Percentiles rank a stretch among this genome's conserved stretches.
phyloP scores from a whole-genome alignment of 2,888 invertebrate genomes.

The Lymantria dispar region DNA sequence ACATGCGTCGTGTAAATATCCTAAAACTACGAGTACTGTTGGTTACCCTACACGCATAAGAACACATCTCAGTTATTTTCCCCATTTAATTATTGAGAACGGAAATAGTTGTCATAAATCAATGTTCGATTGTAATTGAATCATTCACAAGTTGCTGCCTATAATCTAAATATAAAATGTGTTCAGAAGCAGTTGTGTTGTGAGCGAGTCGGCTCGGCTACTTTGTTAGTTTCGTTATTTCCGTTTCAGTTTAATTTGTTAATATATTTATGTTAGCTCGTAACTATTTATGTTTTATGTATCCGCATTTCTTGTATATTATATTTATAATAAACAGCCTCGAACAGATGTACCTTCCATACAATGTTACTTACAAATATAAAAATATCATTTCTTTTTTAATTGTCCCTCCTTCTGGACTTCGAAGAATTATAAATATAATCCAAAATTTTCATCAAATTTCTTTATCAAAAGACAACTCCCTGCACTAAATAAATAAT shows the following conservation, averaged over 20 bases:
- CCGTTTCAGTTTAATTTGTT: conserved; percentile 13
- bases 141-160: conserved; percentile 24
- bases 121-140: conserved; percentile 23
- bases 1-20: neutral
- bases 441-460: too few relatives aligned
- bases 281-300: too few relatives aligned
- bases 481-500: too few relatives aligned
- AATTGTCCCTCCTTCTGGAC: too few relatives aligned
- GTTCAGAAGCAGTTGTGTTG: too few relatives aligned
- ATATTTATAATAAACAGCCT: too few relatives aligned
- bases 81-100: conserved; percentile 30
- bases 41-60: neutral
- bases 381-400: too few relatives aligned
- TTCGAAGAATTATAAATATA: too few relatives aligned
- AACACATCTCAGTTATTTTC: conserved; percentile 22
- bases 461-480: too few relatives aligned
- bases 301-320: too few relatives aligned
- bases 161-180: conserved; percentile 8
- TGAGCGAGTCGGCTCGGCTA: neutral
- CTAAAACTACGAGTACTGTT: neutral
- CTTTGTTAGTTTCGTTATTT: conserved; percentile 15
- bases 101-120: conserved; percentile 29
- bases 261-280: neutral
- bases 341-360: too few relatives aligned
- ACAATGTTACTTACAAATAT: too few relatives aligned